Base-by-base conservation (phyloP, 2,888 invertebrate genomes). In the Pachliopta kotzebuea region DNA sequence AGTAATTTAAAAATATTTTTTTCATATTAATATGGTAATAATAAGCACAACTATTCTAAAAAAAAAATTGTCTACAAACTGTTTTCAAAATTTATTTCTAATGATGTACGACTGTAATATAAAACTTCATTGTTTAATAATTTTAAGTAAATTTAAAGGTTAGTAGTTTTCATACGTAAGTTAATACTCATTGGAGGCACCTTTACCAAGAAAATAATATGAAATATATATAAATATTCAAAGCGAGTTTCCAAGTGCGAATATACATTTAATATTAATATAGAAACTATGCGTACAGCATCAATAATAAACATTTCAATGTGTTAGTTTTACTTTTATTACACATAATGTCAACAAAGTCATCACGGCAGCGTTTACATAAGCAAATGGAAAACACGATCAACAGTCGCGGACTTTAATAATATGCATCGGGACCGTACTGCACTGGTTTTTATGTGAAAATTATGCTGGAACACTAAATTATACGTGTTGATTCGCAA, bases 391-490 rank as follows among this genome's bases (percentile, higher is more conserved):
- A 60, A 17, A 56, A 56, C 60, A 29, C 29, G 56, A 53, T 42
- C 53, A 53, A 52, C 37, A 56, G 42, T 52, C 45, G 60, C 21
- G 7, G 21, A 9, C 21, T 9, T 24, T 60, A 64, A 60, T 64
- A 50, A 60, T 56, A 64, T 56, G 56, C 60, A 65, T 65, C 60
- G 50, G 29, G 56, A 42, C 53, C 60, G 37, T 56, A 60, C 56
- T 55, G 50, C 45, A 56, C 49, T 60, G 50, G 37, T 65, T 60
- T 60, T 65, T 56, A 65, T 21, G 65, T 52, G 56, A 53, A 60
- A 60, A 65, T 60, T 65, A 65, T 65, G 42, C 65, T 18, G 14
- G 60, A 57, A 65, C 53, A 60, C 60, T 64, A 56, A 64, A 60
- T 65, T 60, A 20, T 60, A 37, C 58, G 21, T 45, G 49, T 54